A percentile compares a stretch with the other conserved stretches of the same genome.
phyloP scores from a whole-genome alignment of 1,140 invertebrate genomes.

The Choristoneura fumiferana region DNA sequence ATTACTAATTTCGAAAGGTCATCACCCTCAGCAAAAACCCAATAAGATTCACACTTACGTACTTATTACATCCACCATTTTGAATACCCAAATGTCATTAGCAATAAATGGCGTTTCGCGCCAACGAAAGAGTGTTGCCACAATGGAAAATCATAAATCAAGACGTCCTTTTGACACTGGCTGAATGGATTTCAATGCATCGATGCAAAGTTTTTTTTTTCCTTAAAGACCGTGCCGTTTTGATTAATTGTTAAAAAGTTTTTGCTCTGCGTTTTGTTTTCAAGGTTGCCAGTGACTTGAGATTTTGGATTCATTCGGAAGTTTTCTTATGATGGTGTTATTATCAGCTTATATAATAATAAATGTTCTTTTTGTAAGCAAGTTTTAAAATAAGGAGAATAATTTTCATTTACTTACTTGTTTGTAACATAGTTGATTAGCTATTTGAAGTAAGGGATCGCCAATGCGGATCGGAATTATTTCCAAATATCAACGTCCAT shows the following conservation, averaged over 20 bases:
- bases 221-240: conserved; percentile 42
- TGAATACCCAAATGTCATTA: conserved; percentile 66
- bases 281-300: neutral
- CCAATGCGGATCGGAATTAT: too few relatives aligned
- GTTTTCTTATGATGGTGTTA: too few relatives aligned
- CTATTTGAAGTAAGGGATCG: too few relatives aligned
- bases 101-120: conserved; percentile 39
- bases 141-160: conserved; percentile 72
- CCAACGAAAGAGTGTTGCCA: conserved; percentile 61
- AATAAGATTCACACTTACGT: neutral
- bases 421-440: too few relatives aligned
- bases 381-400: too few relatives aligned
- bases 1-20: neutral
- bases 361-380: too few relatives aligned
- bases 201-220: conserved; percentile 67
- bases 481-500: too few relatives aligned
- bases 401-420: too few relatives aligned
- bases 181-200: conserved; percentile 71
- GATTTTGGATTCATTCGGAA: too few relatives aligned
- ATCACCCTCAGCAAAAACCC: too few relatives aligned
- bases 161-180: conserved; percentile 64
- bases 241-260: conserved; percentile 63
- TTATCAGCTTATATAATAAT: too few relatives aligned
- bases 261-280: conserved; percentile 19
- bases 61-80: conserved; percentile 36